Base-by-base conservation (phyloP, 2,113 vertebrate genomes). In the Rhinolophus ferrumequinum region DNA sequence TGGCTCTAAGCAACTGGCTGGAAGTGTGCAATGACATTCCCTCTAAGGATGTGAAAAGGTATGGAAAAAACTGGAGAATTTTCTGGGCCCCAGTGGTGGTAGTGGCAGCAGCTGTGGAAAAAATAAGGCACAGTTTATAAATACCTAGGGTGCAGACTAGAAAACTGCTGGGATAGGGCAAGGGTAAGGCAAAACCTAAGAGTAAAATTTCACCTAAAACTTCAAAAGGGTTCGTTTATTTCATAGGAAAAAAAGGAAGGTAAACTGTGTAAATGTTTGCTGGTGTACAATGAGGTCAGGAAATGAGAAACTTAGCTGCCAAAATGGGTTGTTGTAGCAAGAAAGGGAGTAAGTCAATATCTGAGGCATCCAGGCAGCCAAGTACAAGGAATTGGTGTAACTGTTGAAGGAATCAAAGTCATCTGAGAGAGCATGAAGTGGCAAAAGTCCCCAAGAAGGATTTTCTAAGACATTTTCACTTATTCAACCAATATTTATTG, bases 171-270 rank as follows among this genome's bases (percentile, higher is more conserved):
- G 54, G 19, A 83, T 33, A 64, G 72, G 52, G 18, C 19, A 73
- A 52, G 47, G n/a, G 50, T 13, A 64, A 30, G 54, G 19, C 60
- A 95, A 88, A 93, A 26, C 44, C 73, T 86, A 90, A 64, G 5
- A 94, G 24, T 76, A 84, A 85, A 86, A 94, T 86, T 80, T 97
- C 84, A 92, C 52, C 58, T 69, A 79, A 85, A 86, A 95, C 24
- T 70, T 83, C 19, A 92, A 54, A 76, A 88, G n/a, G 19, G 28
- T 26, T 83, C 18, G 38, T 47, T 95, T 93, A 77, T 84, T 80
- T 90, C 21, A 80, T 44, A 89, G 16, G 16, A 44, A 41, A 93
- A n/a, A 47, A 96, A 82, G 58, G 75, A 86, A 81, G 58, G 18
- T 96, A 91, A 86, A 90, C 60, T 16, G 28, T 56, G 44, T 73